Conservation (phyloP, 2,888 invertebrate species). For the Diaprepes abbreviatus region DNA sequence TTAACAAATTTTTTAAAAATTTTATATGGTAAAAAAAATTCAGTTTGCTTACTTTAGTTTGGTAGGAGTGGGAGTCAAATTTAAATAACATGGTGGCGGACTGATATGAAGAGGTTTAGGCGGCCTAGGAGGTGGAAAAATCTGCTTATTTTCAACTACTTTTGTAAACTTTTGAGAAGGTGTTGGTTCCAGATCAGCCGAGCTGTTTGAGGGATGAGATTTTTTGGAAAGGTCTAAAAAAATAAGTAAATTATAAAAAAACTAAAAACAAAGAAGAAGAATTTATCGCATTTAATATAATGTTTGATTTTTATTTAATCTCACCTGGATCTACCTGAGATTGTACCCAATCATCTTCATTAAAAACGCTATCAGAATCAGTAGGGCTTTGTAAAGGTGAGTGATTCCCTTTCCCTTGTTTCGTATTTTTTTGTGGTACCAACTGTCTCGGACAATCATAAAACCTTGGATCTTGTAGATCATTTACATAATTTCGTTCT, state of each 20-base stretch:
- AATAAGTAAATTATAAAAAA: no score
- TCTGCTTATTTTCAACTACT: constrained; percentile 51
- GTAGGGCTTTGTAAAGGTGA: constrained; percentile 76
- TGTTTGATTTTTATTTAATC: no score
- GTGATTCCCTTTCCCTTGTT: constrained; percentile 48
- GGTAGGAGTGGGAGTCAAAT: constrained; percentile 51
- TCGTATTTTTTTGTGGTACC: constrained; percentile 47
- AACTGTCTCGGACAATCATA: constrained; percentile 68
- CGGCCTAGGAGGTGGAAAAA: constrained; percentile 73
- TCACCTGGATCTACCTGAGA: constrained; percentile 64
- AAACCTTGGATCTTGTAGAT: constrained; percentile 71
- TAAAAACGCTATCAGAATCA: constrained; percentile 76
- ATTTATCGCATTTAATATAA: no score
- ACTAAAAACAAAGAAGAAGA: no score
- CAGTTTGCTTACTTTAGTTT: constrained; percentile 47
- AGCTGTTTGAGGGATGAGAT: constrained; percentile 72
- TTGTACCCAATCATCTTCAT: constrained; percentile 77
- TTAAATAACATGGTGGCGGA: constrained; percentile 54
- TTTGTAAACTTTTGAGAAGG: constrained; percentile 73
- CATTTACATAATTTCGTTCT: constrained; percentile 61
- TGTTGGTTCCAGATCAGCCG: constrained; percentile 71
- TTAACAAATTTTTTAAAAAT: no score
- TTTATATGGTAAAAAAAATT: not conserved
- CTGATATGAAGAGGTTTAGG: constrained; percentile 78
- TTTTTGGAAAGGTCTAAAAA: constrained; percentile 54